Evolutionary conservation across 2,113 vertebrate genomes (phyloP).

Genomic region (Atrichornis clamosus): DNA sequence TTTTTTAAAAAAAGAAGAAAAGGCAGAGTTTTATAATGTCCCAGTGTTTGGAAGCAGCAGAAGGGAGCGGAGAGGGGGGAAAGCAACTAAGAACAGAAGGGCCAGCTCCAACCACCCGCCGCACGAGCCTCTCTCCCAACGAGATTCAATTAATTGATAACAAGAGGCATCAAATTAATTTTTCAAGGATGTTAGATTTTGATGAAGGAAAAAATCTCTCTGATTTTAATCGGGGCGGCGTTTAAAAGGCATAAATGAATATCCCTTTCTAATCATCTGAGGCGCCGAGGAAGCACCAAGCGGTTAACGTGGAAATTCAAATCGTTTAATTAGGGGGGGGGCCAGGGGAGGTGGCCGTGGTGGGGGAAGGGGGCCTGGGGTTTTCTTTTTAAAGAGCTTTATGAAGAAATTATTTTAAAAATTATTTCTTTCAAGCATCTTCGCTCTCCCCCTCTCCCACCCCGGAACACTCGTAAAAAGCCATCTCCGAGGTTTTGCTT

Average conservation of each 20-base stretch:
- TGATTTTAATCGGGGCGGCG: slow-evolving; percentile 76
- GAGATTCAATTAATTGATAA: slow-evolving; percentile 89
- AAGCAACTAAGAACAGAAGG: slow-evolving; percentile 60
- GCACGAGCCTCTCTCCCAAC: slow-evolving; percentile 74
- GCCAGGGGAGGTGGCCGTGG: not conserved
- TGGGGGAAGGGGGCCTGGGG: slow-evolving; percentile 25
- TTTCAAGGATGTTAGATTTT: slow-evolving; percentile 85
- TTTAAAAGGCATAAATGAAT: slow-evolving; percentile 75
- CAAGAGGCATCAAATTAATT: slow-evolving; percentile 87
- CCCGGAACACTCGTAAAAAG: not conserved
- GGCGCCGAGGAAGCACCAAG: slow-evolving; percentile 66
- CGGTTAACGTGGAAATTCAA: slow-evolving; percentile 68
- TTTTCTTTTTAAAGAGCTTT: slow-evolving; percentile 47
- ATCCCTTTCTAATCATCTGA: slow-evolving; percentile 74
- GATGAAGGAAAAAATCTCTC: slow-evolving; percentile 82
- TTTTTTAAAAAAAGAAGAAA: not conserved
- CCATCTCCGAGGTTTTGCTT: not conserved
- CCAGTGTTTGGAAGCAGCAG: slow-evolving; percentile 55
- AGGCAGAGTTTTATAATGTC: slow-evolving; percentile 59
- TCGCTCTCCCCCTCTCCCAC: not conserved
- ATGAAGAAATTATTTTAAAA: slow-evolving; percentile 56
- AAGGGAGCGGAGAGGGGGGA: slow-evolving; percentile 13
- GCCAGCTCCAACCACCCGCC: slow-evolving; percentile 66
- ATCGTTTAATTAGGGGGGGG: slow-evolving; percentile 63
- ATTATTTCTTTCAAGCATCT: slow-evolving; percentile 38